Percentiles rank a stretch among this genome's conserved stretches.
Evolutionary conservation across 1,140 invertebrate species (phyloP).

Genomic region (Drosophila rhopaloa): DNA sequence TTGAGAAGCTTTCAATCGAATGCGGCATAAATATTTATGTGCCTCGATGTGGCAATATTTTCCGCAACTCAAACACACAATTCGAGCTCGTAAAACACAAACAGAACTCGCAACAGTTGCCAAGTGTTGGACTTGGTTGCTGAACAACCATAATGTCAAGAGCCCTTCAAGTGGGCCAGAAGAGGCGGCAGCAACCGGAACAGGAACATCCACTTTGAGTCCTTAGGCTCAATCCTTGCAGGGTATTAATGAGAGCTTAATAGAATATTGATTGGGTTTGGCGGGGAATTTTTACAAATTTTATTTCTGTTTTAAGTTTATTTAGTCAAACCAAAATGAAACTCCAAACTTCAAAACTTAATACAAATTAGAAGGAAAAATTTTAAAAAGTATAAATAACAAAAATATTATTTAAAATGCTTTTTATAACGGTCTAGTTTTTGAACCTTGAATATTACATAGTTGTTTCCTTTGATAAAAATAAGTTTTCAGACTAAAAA

Average conservation of each 20-base stretch:
- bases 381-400: no score
- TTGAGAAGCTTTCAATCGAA: constrained; percentile 78
- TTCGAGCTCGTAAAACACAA: constrained; percentile 37
- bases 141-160: constrained; percentile 72
- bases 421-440: no score
- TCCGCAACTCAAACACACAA: constrained; percentile 20
- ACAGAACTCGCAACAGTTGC: constrained; percentile 67
- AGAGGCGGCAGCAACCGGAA: constrained; percentile 18
- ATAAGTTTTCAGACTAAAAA: no score
- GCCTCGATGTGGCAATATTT: constrained; percentile 51
- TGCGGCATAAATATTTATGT: constrained; percentile 78
- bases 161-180: constrained; percentile 42
- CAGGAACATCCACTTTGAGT: constrained; percentile 48
- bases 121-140: constrained; percentile 47
- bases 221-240: constrained; percentile 4
- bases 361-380: no score
- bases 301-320: background rate
- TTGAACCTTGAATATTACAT: no score
- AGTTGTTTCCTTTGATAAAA: no score
- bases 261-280: background rate
- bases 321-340: no score
- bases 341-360: no score
- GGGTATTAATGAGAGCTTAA: background rate
- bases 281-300: background rate
- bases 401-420: no score